Conservation (phyloP, 2,113 vertebrate genomes). For the Urocolius indicus region DNA sequence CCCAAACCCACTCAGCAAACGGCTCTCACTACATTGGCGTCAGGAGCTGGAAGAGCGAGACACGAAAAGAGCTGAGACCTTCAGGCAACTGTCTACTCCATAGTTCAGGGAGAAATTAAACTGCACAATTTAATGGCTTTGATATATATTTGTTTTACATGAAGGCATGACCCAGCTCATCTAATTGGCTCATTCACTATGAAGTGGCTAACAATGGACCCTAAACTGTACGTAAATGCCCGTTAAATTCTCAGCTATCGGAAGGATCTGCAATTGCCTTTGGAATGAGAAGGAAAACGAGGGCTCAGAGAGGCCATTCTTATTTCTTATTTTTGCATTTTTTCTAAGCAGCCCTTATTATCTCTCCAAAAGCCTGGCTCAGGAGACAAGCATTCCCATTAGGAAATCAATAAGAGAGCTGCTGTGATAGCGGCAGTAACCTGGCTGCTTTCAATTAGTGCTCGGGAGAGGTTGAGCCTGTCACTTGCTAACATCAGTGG, state of each 20-base stretch:
- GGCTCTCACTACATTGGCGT: not conserved
- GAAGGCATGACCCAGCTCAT: slow-evolving; percentile 39
- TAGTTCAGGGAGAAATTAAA: slow-evolving; percentile 16
- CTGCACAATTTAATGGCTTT: slow-evolving; percentile 49
- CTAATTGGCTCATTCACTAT: slow-evolving; percentile 26
- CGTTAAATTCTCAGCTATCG: slow-evolving; percentile 48
- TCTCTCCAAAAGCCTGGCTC: not conserved
- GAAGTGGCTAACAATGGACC: slow-evolving; percentile 27
- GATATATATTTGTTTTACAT: slow-evolving; percentile 63
- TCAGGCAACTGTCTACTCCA: slow-evolving; percentile 10
- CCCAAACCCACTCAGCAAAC: not conserved
- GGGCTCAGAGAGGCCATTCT: not conserved
- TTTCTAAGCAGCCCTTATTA: slow-evolving; percentile 28
- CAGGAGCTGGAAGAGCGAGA: not conserved
- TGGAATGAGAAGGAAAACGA: slow-evolving; percentile 35
- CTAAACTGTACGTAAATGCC: slow-evolving; percentile 45
- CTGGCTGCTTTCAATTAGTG: slow-evolving; percentile 38
- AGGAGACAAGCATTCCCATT: not conserved
- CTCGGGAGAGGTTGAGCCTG: not conserved
- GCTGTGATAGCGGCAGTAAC: slow-evolving; percentile 21
- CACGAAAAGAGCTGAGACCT: not conserved
- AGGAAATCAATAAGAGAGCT: slow-evolving; percentile 42
- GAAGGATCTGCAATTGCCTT: slow-evolving; percentile 41
- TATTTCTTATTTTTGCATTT: slow-evolving; percentile 32
- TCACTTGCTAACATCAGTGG: not conserved